phyloP scores from a whole-genome alignment of 2,888 invertebrate species.

The Acanthococcus lagerstroemiae region DNA sequence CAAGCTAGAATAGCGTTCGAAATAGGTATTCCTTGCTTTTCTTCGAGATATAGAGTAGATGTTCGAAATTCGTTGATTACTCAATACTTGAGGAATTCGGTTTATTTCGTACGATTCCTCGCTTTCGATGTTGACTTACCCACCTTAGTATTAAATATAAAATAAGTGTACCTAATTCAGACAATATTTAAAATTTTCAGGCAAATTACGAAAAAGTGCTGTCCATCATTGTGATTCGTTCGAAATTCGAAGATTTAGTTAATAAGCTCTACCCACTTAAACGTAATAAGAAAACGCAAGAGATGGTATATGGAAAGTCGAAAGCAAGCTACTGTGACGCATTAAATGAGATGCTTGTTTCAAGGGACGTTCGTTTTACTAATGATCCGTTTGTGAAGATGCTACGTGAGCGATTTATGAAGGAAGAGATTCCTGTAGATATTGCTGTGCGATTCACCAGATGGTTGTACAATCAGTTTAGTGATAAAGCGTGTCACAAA shows the following conservation, averaged over 20 bases:
- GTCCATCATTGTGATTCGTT: neutral
- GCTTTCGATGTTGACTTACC: too few relatives aligned
- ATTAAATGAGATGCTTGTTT: slow-evolving; percentile 2
- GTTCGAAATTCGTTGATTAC: too few relatives aligned
- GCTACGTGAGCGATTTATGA: neutral
- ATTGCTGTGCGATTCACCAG: neutral
- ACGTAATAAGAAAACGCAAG: neutral
- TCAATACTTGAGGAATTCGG: too few relatives aligned
- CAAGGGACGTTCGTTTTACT: neutral
- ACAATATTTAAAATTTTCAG: neutral
- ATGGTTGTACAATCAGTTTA: neutral
- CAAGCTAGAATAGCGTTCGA: too few relatives aligned
- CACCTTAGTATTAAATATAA: too few relatives aligned
- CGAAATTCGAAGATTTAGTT: neutral
- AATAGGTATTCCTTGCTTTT: too few relatives aligned
- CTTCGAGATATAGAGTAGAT: too few relatives aligned
- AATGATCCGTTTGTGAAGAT: neutral
- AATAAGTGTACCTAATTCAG: neutral
- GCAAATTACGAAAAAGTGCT: neutral
- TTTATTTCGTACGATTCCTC: too few relatives aligned
- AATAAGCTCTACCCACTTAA: neutral
- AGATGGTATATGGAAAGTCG: neutral
- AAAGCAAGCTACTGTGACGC: slow-evolving; percentile 1
- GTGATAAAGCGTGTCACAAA: neutral
- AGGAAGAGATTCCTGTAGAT: neutral